Conservation (phyloP, 1,140 invertebrate genomes). For the Mycetomoellerius zeteki region DNA sequence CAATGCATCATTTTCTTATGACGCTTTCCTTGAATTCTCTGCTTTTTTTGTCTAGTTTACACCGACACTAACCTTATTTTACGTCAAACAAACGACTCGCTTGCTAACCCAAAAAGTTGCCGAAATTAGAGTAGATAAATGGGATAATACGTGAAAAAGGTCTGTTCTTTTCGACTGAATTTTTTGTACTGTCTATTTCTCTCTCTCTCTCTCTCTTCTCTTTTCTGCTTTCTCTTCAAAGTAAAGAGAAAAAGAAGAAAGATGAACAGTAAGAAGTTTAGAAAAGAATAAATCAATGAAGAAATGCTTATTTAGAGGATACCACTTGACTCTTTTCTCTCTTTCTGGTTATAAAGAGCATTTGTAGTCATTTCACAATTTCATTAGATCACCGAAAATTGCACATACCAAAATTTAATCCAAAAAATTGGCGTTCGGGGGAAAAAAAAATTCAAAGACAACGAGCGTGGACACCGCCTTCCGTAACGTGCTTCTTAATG, state of each 20-base stretch:
- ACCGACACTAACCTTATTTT: slow-evolving; percentile 7
- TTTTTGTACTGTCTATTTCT: too few species aligned
- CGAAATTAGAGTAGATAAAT: neutral
- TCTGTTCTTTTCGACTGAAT: too few species aligned
- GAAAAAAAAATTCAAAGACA: neutral
- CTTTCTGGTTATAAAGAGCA: neutral
- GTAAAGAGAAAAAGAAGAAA: too few species aligned
- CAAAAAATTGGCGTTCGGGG: neutral
- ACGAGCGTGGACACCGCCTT: slow-evolving; percentile 44
- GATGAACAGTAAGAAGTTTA: too few species aligned
- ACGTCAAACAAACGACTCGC: slow-evolving; percentile 3
- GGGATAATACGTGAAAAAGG: neutral
- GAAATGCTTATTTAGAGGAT: neutral
- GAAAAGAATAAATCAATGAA: too few species aligned
- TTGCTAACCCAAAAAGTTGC: neutral
- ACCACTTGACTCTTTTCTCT: neutral
- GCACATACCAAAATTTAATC: neutral
- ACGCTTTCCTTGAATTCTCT: slow-evolving; percentile 38
- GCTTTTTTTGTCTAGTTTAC: neutral
- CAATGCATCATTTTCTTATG: slow-evolving; percentile 20
- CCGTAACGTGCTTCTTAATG: slow-evolving; percentile 62
- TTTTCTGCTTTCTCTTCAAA: too few species aligned
- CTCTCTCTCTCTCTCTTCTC: too few species aligned
- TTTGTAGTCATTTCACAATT: too few species aligned
- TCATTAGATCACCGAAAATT: neutral